Base-by-base conservation (phyloP, 2,113 vertebrate genomes). In the Alethe castanea region DNA sequence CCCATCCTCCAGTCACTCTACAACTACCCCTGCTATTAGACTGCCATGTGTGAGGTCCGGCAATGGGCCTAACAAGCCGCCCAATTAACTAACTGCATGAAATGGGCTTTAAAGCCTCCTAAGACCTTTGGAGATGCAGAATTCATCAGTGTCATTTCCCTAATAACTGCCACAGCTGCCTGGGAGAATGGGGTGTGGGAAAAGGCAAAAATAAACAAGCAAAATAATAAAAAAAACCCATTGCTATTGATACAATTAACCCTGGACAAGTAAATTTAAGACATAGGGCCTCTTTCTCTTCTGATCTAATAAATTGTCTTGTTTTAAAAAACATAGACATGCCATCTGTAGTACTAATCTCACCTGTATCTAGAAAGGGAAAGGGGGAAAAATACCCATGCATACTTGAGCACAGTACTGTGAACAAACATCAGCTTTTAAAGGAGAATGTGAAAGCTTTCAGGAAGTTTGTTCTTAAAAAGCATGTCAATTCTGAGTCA, bases 381-480 rank as follows among this genome's bases (percentile, higher is more conserved):
- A 83, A 84, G 65, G 23, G 13, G 6, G 7, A 10, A 25, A 60
- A 52, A 18, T 11, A 1, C 2, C 36, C 36, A 6, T 24, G 50
- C 79, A 52, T 3, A 8, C 2, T 2, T 7, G 45, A 93, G 53
- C 50, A 61, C 10, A 16, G 31, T 59, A 50, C 71, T 82, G 79
- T 90, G 77, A 92, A 82, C 85, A 95, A 97, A 95, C 92, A 94
- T 80, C 94, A 62, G 86, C 90, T 95, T 95, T 95, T 90, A 96
- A 95, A 96, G 82, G 81, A 74, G 82, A 94, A 96, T 88, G 84
- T 93, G 95, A 97, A 97, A 97, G 96, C 87, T 94, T 93, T 94
- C 38, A 17, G 69, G 54, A 95, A 97, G 95, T 97, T 97, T 97
- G 95, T 96, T 97, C 97, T 97, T 97, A 92, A 97, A 97, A 97